Conservation (phyloP, 2,797 vertebrate species). For the Propithecus perrieri region DNA sequence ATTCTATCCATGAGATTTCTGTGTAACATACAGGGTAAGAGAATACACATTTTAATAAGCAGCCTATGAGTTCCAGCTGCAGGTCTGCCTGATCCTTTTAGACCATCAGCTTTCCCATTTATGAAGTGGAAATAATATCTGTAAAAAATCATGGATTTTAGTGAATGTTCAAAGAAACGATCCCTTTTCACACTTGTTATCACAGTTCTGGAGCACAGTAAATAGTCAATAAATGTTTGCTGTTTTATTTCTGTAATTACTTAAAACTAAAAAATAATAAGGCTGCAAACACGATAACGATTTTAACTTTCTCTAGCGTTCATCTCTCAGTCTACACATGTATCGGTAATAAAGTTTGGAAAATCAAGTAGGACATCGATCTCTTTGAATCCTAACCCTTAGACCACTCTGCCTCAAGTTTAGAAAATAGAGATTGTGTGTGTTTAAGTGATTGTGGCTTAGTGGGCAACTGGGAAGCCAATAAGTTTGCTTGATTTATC, state of each 20-base stretch:
- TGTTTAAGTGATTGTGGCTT: not conserved
- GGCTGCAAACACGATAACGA: not conserved
- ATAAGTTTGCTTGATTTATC: not conserved
- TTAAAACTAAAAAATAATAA: not conserved
- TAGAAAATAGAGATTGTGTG: not conserved
- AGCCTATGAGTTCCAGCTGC: not conserved
- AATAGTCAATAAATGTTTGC: not conserved
- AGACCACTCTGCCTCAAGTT: not conserved
- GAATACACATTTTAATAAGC: conserved; percentile 46
- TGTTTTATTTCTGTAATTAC: not conserved
- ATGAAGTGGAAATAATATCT: not conserved
- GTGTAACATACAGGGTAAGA: not conserved
- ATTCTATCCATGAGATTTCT: not conserved
- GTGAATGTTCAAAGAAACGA: not conserved
- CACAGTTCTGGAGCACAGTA: not conserved
- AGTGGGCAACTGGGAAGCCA: not conserved
- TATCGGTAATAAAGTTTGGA: not conserved
- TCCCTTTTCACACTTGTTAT: not conserved
- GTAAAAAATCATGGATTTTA: not conserved
- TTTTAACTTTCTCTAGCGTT: not conserved
- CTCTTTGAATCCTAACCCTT: not conserved
- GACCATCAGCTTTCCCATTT: conserved; percentile 32
- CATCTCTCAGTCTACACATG: not conserved
- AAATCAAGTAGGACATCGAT: not conserved
- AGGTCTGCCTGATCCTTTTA: not conserved